Percentiles rank a stretch among this genome's conserved stretches.
Conservation (phyloP, 2,888 invertebrate genomes). For the Altica lythri region DNA sequence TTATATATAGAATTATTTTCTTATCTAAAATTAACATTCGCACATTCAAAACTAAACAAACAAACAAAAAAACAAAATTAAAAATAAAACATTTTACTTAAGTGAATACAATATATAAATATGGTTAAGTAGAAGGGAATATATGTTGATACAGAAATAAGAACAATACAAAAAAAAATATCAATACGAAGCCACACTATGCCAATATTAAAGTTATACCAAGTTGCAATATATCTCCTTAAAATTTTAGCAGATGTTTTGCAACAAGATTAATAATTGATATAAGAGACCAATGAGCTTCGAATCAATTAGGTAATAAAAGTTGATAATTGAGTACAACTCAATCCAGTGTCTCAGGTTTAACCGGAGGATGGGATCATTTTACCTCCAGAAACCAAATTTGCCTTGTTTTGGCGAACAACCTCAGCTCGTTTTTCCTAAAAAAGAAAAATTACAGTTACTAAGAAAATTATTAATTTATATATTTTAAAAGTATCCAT, state of each 20-base stretch:
- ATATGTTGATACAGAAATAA: too few species aligned
- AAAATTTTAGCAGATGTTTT: too few species aligned
- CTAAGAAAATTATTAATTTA: conserved; percentile 33
- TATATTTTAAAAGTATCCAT: too few species aligned
- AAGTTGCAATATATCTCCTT: too few species aligned
- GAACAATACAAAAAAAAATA: too few species aligned
- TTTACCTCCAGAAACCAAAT: conserved; percentile 64
- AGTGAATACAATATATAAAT: conserved; percentile 34
- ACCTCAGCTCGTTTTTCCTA: conserved; percentile 91
- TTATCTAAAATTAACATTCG: conserved; percentile 26
- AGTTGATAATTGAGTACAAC: conserved; percentile 20
- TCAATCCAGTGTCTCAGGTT: conserved; percentile 36
- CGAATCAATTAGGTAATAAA: conserved; percentile 9
- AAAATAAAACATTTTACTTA: conserved; percentile 35
- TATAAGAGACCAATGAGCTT: conserved; percentile 22
- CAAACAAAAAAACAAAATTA: conserved; percentile 31
- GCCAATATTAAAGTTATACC: too few species aligned
- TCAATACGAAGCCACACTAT: too few species aligned
- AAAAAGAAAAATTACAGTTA: too few species aligned
- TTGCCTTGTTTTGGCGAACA: conserved; percentile 89
- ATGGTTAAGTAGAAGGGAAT: conserved; percentile 27
- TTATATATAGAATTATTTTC: conserved; percentile 34
- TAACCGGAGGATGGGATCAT: conserved; percentile 70
- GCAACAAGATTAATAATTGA: conserved; percentile 13
- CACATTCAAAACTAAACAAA: conserved; percentile 23